phyloP scores from a whole-genome alignment of 2,113 vertebrate species.

The Anarhynchus alexandrinus region DNA sequence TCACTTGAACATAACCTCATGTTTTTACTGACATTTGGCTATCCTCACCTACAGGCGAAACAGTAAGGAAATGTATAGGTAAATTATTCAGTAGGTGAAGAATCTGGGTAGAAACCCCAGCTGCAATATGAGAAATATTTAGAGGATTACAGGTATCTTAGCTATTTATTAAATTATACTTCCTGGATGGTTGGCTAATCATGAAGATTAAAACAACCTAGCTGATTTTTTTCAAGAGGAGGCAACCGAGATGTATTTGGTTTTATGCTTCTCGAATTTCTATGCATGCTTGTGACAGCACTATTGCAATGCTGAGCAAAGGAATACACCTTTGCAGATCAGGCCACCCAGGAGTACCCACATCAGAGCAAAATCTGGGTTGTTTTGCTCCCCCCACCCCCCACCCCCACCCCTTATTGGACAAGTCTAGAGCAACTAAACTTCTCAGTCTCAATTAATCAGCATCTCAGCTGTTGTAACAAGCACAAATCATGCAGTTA shows the following conservation, averaged over 20 bases:
- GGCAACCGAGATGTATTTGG: background rate
- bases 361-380: background rate
- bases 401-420: fast-evolving
- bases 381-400: background rate
- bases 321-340: background rate
- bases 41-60: background rate
- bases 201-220: background rate
- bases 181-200: background rate
- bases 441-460: background rate
- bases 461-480: background rate
- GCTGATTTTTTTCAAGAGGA: background rate
- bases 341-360: background rate
- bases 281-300: background rate
- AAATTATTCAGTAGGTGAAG: background rate
- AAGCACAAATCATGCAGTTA: background rate
- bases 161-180: background rate
- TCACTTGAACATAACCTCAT: background rate
- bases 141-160: background rate
- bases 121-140: background rate
- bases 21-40: background rate
- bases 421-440: background rate
- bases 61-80: background rate
- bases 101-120: background rate
- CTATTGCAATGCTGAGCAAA: background rate
- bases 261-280: background rate